A percentile compares a stretch with the other conserved stretches of the same genome.
These are phyloP conservation scores for Andrena chrysosceles DNA, from an alignment of 2,888 invertebrate genomes.

Conservation along the genomic window DNA sequence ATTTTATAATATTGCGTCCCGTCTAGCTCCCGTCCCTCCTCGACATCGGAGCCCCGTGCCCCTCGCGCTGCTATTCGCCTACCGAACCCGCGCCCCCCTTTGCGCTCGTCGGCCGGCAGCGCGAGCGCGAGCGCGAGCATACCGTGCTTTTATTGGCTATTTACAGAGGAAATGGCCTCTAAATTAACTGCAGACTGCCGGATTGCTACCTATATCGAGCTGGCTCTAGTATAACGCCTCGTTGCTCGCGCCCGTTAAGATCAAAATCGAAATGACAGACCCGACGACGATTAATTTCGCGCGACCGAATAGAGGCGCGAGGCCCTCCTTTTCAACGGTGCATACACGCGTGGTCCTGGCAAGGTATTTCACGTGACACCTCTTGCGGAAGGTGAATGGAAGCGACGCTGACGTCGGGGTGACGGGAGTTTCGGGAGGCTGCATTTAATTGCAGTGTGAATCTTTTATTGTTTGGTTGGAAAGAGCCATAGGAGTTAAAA, in stretches of 20 bases:
- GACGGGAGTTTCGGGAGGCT: no score
- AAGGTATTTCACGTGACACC: background rate
- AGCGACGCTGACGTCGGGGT: background rate
- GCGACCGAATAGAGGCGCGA: constrained; percentile 34
- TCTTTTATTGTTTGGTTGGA: no score
- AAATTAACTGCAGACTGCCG: constrained; percentile 84
- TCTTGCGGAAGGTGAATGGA: background rate
- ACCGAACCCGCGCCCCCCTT: constrained; percentile 59
- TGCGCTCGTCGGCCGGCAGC: constrained; percentile 44
- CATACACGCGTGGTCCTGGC: background rate
- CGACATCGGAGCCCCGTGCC: constrained; percentile 57
- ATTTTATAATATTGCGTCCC: constrained; percentile 84
- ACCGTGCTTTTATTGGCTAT: constrained; percentile 84
- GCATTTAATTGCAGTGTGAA: no score
- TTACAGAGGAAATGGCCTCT: constrained; percentile 85
- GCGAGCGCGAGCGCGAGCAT: constrained; percentile 61
- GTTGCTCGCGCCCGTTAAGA: constrained; percentile 72
- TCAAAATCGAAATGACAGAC: constrained; percentile 76
- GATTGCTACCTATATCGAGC: constrained; percentile 81
- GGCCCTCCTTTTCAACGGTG: background rate
- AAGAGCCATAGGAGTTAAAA: no score
- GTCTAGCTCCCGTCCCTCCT: constrained; percentile 73
- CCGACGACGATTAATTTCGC: constrained; percentile 63
- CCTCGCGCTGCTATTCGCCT: constrained; percentile 47
- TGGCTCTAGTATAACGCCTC: constrained; percentile 68